Conservation (phyloP, 2,888 invertebrate genomes). For the Monopis laevigella region DNA sequence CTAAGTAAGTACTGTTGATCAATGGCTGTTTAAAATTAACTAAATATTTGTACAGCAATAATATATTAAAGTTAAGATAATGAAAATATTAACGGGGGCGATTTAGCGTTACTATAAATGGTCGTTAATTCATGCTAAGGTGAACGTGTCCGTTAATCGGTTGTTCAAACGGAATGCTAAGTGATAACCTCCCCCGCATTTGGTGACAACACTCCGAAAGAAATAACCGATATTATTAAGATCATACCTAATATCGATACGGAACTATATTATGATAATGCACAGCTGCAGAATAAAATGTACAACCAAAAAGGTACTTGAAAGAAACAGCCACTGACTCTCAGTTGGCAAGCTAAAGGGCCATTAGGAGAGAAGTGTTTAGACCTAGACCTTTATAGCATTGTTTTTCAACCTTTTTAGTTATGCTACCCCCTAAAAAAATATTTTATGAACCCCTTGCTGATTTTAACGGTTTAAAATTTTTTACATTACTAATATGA, state of each 20-base stretch:
- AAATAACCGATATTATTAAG: background rate
- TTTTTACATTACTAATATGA: too few species aligned
- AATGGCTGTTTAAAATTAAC: background rate
- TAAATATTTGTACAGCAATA: background rate
- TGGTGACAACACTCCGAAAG: slow-evolving; percentile 4
- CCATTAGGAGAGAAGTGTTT: too few species aligned
- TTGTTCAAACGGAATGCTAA: slow-evolving; percentile 28
- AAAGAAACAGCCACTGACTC: too few species aligned
- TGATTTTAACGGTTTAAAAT: too few species aligned
- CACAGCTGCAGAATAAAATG: too few species aligned
- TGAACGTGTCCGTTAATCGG: slow-evolving; percentile 36
- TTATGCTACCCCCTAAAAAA: too few species aligned
- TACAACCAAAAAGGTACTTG: too few species aligned
- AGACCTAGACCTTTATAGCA: too few species aligned
- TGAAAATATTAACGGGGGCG: slow-evolving; percentile 32
- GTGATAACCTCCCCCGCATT: slow-evolving; percentile 36
- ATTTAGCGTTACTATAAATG: slow-evolving; percentile 32
- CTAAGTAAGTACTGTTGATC: too few species aligned
- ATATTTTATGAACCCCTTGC: too few species aligned
- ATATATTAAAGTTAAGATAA: slow-evolving; percentile 12
- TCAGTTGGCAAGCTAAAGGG: too few species aligned
- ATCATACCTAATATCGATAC: slow-evolving; percentile 2
- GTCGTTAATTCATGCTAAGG: slow-evolving; percentile 41
- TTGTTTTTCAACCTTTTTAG: too few species aligned
- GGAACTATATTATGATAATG: slow-evolving; percentile 3